Evolutionary conservation across 2,113 vertebrate genomes (phyloP), one percentile per base, ranked within the genome.

Genomic region (Gymnocephalus cernua): DNA sequence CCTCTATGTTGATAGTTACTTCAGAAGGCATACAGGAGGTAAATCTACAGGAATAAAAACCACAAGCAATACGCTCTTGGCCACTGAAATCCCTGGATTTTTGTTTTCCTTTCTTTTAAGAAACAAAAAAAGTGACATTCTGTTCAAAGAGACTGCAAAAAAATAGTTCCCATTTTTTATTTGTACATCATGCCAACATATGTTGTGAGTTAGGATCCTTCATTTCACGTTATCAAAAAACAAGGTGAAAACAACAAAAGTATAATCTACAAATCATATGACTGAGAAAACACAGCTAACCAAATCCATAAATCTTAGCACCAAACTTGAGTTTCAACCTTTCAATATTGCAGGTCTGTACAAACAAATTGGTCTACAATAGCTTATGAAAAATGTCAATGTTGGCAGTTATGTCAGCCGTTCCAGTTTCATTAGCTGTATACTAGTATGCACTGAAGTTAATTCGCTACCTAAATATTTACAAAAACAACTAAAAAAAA

Each of bases 281-380:
- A 81, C 82, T 79, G 38, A 63, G 62, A 87, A 90, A 82, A 83
- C 84, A 88, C 45, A 85, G 83, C 84, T 83, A 88, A 88, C 79
- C 77, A 80, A 77, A 92, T 87, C 65, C 83, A 90, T 68, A 86
- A 81, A 71, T 59, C 74, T 82, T 91, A 93, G 92, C 88, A 93
- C 90, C 89, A 80, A 87, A 87, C 89, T 86, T 86, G 50, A 88
- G 66, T 86, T 86, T 83, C 68, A 87, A 85, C 72, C 65, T 88
- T 77, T 90, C 75, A 76, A 76, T 72, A 66, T 88, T 87, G 73
- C 76, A 82, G 65, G 81, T 85, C 77, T 80, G 73, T 90, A 92
- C 88, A 92, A 91, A 90, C 78, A 80, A 65, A 68, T 89, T 87
- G 91, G 61, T 86, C 82, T 86, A 86, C 79, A 83, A 64, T 83